Evolutionary conservation across 2,113 vertebrate species (phyloP).

Genomic region (Spea bombifrons): DNA sequence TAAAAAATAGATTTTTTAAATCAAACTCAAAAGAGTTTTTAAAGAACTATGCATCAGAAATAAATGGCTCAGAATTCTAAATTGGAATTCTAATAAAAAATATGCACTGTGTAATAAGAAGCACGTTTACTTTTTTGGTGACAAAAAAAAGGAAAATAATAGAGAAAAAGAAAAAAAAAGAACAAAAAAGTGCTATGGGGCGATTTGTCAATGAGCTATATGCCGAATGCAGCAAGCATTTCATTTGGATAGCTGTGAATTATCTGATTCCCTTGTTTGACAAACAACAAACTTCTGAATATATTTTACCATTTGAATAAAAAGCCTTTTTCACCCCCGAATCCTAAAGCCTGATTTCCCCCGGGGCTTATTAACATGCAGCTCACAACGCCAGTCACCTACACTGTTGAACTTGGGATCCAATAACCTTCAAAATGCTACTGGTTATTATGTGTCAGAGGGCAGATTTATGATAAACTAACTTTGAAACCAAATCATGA

Average conservation of each 20-base stretch:
- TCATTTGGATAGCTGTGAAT: conserved; percentile 53
- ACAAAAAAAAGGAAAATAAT: not conserved
- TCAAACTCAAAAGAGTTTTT: too few species aligned
- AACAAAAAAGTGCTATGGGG: not conserved
- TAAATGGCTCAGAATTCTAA: not conserved
- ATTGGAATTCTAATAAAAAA: too few species aligned
- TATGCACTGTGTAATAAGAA: too few species aligned
- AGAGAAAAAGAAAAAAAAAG: not conserved
- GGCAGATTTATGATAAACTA: conserved; percentile 73
- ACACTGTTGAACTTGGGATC: conserved; percentile 69
- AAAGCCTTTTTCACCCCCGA: conserved; percentile 58
- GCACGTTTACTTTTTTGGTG: too few species aligned
- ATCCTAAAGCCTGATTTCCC: conserved; percentile 67
- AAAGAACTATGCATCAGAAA: not conserved
- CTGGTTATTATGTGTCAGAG: conserved; percentile 68
- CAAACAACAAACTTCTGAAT: conserved; percentile 63
- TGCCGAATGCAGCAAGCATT: conserved; percentile 39
- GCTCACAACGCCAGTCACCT: conserved; percentile 67
- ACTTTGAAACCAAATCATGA: conserved; percentile 67
- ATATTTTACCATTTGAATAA: conserved; percentile 63
- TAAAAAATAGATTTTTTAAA: too few species aligned
- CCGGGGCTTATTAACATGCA: conserved; percentile 67
- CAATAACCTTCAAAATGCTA: conserved; percentile 69
- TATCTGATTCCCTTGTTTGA: conserved; percentile 50
- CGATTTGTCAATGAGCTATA: not conserved